Base-by-base conservation (phyloP, 2,888 invertebrate genomes). In the Barypeithes pellucidus region DNA sequence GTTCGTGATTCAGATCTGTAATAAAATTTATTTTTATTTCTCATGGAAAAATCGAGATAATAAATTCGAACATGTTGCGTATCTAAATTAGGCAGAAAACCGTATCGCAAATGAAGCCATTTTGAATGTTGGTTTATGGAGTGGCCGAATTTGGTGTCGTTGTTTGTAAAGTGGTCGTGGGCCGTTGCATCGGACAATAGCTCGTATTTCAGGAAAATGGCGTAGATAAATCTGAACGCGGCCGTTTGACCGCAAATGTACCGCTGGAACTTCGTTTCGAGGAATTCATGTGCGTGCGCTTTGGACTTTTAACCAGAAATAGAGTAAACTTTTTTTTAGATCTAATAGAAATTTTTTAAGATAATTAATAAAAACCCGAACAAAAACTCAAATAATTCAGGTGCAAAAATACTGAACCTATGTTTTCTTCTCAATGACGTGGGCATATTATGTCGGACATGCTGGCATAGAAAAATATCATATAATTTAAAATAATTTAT, bases 91-190 rank as follows among this genome's bases (percentile, higher is more conserved):
- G 82, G 81, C 78, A 79, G 82, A 80, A 79, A 79, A 79, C 80
- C 65, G 80, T 77, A 81, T 80, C 83, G 79, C 83, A 86, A 86
- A 86, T 86, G 85, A 86, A 86, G 86, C 86, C 86, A 86, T 86
- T 86, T 84, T 84, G 85, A 83, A 83, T 83, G 67, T 84, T 84
- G 81, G 83, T 86, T 86, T 86, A 86, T 86, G 83, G 84, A 85
- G 86, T 86, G 85, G 83, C 86, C 86, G 83, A 86, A 86, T 86
- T 86, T 86, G 85, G 86, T 85, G 85, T 86, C 84, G 84, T 82
- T 84, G 83, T 84, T 84, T 84, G 85, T 84, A 84, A 84, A 83
- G 83, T 85, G 84, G 80, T 82, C 83, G 84, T 85, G 84, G 84
- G 84, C 80, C 81, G 85, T 81, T 81, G 76, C 68, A 83, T 63